Evolutionary conservation across 2,113 vertebrate species (phyloP), one percentile per base, ranked within the genome.

Genomic region (Lathamus discolor): DNA sequence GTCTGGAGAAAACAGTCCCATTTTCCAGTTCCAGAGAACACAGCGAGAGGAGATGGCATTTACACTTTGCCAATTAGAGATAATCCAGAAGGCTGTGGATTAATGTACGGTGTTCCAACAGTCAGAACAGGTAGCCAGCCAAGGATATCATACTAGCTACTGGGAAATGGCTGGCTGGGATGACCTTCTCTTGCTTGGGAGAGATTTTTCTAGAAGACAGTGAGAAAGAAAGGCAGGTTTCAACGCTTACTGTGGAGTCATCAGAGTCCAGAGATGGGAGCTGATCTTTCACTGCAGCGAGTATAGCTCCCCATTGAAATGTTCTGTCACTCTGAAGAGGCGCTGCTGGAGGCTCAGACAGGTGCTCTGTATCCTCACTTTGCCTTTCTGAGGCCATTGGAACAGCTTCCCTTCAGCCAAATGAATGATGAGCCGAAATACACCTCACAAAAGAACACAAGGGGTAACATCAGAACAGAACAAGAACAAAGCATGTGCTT

Each of bases 251-350:
- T 86, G 35, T 73, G 19, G 97, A 97, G 23, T 93, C 92, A 79
- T 98, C 98, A 0, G 97, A 98, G 70, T 98, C 98, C 51, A 98
- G 95, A 28, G 98, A 98, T 0, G 98, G 98, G 43, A 98, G 95
- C 33, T 98, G 97, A 23, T 97, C 97, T 87, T 96, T 98, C 69
- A 98, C 97, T 17, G 96, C 94, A 95, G 98, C 69, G 1, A 98
- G 93, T 79, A 98, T 95, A n/a, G 96, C 78, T 66, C 96, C 98
- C 98, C 98, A 98, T 8, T 92, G 90, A 33, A 86, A 86, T 12
- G 75, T 46, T 43, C n/a, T 68, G 41, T 19, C 29, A 51, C 61
- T 35, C 23, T 72, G 72, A 64, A 73, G 28, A 43, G 86, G 80
- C 61, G 51, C 73, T 80, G 90, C 46, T 22, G 62, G 48, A 54